Evolutionary conservation across 1,140 invertebrate genomes (phyloP), one percentile per base, ranked within the genome.

Genomic region (Heliconius eleuchia): DNA sequence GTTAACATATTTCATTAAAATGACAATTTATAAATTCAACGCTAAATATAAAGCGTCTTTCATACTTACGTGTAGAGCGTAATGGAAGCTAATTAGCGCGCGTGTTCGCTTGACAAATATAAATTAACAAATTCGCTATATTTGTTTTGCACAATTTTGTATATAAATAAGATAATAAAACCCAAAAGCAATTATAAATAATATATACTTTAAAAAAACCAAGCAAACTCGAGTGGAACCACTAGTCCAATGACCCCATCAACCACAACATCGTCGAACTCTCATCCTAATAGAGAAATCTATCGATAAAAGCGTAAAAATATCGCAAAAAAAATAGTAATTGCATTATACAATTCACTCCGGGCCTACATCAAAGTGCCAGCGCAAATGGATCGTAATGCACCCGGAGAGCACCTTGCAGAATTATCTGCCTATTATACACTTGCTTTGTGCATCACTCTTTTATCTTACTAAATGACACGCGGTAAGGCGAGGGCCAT

Each of bases 341-440:
- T 77, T 77, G 71, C 78, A 85, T 85, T 83, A 85, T 85, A 78
- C 80, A 83, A 83, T 83, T 79, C 83, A 84, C 77, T 81, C 52
- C 55, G 77, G 72, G 80, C 81, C 74, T 76, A 85, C 82, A 86
- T 87, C 87, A 89, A 89, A 87, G 86, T 82, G 80, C 75, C 80
- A 57, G 80, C 87, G 81, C 87, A 91, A 89, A 93, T 90, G 90
- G 89, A 91, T 83, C 82, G 82, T 91, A 91, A 93, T 91, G 89
- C 87, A 86, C 80, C 71, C 81, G 70, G 78, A 88, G 85, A 84
- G 88, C 85, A 88, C 83, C 87, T 91, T 88, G 85, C 82, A 81
- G 87, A 93, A 92, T 92, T 90, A 91, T 93, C 90, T 90, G 86
- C 88, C 92, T 91, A 94, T 94, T 94, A 94, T 78, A 85, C 91